Base-by-base conservation (phyloP, 2,888 invertebrate genomes). In the Bellardia bayeri region DNA sequence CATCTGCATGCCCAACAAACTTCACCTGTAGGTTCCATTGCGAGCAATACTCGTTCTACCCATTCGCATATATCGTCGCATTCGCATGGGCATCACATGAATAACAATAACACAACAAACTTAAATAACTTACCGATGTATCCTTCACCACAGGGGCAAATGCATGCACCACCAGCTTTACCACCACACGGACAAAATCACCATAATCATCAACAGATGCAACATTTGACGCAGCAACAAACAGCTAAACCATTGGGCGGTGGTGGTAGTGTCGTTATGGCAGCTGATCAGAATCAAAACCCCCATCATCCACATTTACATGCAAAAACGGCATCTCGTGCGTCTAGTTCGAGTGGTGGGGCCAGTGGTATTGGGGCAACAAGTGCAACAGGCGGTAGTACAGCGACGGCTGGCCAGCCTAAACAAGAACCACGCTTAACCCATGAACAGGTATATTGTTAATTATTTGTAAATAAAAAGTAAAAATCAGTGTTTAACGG, bases 381-480 rank as follows among this genome's bases (percentile, higher is more conserved):
- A 89, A 82, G 90, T 90, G 90, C 88, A 82, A 56, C 94, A 96
- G 92, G 97, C 96, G 90, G 97, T 5, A 89, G 87, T 84, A 89
- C 86, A 33, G 90, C 90, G 54, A 90, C 89, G 11, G 88, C 90
- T 56, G 84, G 84, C 2, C 89, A 91, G 66, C 91, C 92, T 1
- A 95, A 97, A 91, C 97, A 97, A 90, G 98, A 98, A 92, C 96
- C 98, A 92, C 95, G 98, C 90, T 94, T 99, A 78, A 98, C 99
- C 11, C 99, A 99, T 94, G 99, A 99, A 95, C 98, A 98, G 90
- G 91, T 91, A 81, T 0, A 37, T 37, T 6, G 4, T 37, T 37
- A 6, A 5, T 3, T 6, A 37, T 37, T 23, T 23, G 6, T 37
- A 5, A 37, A 3, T 37, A 37, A 37, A 37, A 37, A 6, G 37